Evolutionary conservation across 1,140 invertebrate species (phyloP), one percentile per base, ranked within the genome.

Genomic region (Orussus abietinus): DNA sequence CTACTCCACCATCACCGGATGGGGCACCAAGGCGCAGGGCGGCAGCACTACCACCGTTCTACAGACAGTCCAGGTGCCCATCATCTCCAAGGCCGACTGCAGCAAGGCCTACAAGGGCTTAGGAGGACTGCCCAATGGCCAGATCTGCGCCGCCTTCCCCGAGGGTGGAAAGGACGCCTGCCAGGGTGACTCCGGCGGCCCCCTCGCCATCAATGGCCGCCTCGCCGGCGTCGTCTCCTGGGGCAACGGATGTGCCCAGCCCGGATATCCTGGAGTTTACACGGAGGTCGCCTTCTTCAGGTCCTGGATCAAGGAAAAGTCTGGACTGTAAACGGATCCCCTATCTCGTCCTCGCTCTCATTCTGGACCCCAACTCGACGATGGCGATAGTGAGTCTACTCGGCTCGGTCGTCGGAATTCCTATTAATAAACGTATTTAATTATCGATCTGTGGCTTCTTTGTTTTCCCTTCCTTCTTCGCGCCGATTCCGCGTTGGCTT

Each of bases 141-240:
- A 59, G 53, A 34, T 79, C 1, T 79, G 77, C 49, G 71, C 74
- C 15, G 76, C 75, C 5, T 58, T 59, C 13, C 4, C 47, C 3
- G 28, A 65, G 10, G 75, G 75, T n/a, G 68, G 66, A 2, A 64
- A 62, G 22, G 77, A 78, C 47, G 60, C 75, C 1, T 80, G 78
- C 54, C 73, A 76, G 45, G 73, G 73, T 17, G 74, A 76, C 43
- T 74, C 69, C 9, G 74, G 74, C n/a, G 72, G 73, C 5, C 70
- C 73, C 1, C 40, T 75, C 5, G 65, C 67, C 18, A 69, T 74
- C 40, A 51, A 59, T 42, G 37, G 62, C 28, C 43, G 64, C 40
- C 55, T 77, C 12, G 66, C 69, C 29, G 79, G 79, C 21, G 62
- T 81, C n/a, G 73, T 78, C 1, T 78, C 76, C 15, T 80, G 76